Evolutionary conservation across 1,140 invertebrate genomes (phyloP).

Genomic region (Oreohelix idahoensis): DNA sequence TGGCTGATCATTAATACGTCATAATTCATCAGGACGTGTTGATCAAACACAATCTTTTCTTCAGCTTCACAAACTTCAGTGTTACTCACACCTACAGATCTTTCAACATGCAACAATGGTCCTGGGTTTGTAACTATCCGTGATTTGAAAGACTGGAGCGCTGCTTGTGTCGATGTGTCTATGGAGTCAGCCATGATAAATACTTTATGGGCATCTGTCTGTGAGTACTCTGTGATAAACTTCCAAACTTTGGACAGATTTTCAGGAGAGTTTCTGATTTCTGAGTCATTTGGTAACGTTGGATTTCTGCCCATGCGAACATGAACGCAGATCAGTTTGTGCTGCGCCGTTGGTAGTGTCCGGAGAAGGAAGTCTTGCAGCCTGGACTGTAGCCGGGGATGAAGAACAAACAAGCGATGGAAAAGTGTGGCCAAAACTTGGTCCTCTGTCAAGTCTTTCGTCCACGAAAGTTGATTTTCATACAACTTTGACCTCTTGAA

Average conservation of each 20-base stretch:
- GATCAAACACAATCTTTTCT: background rate
- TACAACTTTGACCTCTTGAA: background rate
- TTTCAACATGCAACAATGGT: background rate
- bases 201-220: background rate
- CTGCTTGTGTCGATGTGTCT: background rate
- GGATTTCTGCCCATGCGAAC: background rate
- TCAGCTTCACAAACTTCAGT: background rate
- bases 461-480: background rate
- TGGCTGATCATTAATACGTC: background rate
- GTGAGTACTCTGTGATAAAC: background rate
- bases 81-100: background rate
- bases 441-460: background rate
- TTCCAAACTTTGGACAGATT: background rate
- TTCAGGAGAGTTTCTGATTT: background rate
- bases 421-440: background rate
- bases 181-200: background rate
- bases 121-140: background rate
- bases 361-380: background rate
- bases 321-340: background rate
- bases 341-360: background rate
- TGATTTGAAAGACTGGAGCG: background rate
- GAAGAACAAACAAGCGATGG: background rate
- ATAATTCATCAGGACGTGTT: background rate
- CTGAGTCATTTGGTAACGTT: background rate
- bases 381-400: background rate